Conservation (phyloP, 2,113 vertebrate genomes). For the Leptocoma aspasia region DNA sequence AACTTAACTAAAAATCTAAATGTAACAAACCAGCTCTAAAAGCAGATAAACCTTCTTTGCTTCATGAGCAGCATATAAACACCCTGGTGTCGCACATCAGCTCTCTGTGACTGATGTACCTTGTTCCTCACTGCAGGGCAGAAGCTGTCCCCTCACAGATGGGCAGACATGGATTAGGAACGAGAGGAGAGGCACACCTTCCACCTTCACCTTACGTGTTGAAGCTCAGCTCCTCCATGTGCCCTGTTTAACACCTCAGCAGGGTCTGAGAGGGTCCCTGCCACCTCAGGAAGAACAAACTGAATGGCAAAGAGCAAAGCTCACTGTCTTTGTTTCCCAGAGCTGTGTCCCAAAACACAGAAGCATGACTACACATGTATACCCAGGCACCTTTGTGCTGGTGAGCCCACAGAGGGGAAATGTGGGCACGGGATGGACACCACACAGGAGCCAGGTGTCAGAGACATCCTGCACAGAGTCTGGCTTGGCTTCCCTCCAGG, state of each 20-base stretch:
- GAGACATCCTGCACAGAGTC: not conserved
- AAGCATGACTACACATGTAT: not conserved
- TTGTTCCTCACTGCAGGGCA: not conserved
- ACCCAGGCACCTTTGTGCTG: not conserved
- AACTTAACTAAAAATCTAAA: not conserved
- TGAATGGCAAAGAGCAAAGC: not conserved
- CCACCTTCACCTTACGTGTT: too few species aligned
- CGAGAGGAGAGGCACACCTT: not conserved
- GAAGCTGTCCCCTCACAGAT: not conserved
- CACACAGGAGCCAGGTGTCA: not conserved
- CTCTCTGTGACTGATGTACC: not conserved
- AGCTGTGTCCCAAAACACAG: not conserved
- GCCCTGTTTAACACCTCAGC: not conserved
- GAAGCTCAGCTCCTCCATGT: not conserved
- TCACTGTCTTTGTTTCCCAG: not conserved
- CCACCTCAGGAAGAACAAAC: not conserved
- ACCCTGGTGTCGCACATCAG: not conserved
- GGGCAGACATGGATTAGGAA: not conserved
- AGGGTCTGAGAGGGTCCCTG: not conserved
- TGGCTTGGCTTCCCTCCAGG: not conserved
- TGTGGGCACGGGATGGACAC: accelerated
- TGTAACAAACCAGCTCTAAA: not conserved
- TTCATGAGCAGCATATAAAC: not conserved
- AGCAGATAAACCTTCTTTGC: not conserved
- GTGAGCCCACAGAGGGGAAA: not conserved